phyloP scores from a whole-genome alignment of 2,888 invertebrate genomes.

The Oxyteleia sp. region DNA sequence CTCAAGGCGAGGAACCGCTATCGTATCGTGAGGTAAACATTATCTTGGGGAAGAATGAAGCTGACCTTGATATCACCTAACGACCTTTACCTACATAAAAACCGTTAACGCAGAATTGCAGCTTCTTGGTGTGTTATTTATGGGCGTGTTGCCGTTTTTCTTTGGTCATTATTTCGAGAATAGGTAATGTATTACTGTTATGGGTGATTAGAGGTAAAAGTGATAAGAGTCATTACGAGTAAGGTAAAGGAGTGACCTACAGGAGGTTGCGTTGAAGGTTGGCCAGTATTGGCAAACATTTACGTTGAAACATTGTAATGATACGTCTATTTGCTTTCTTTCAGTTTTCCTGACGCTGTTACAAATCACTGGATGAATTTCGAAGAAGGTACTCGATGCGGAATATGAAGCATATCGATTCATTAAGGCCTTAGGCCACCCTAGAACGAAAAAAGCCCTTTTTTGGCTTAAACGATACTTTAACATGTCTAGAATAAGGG shows the following conservation, averaged over 20 bases:
- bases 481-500: too few relatives aligned
- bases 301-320: too few relatives aligned
- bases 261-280: neutral
- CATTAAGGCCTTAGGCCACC: too few relatives aligned
- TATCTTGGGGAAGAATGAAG: slow-evolving; percentile 26
- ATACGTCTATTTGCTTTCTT: too few relatives aligned
- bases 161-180: slow-evolving; percentile 35
- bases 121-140: slow-evolving; percentile 41
- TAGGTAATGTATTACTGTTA: slow-evolving; percentile 40
- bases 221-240: slow-evolving; percentile 22
- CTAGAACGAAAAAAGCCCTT: too few relatives aligned
- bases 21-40: slow-evolving; percentile 27
- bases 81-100: slow-evolving; percentile 51
- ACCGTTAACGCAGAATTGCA: slow-evolving; percentile 61
- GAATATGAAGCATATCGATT: too few relatives aligned
- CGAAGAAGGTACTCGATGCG: too few relatives aligned
- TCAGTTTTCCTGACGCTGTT: too few relatives aligned
- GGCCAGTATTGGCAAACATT: too few relatives aligned
- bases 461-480: too few relatives aligned
- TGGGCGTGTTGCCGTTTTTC: slow-evolving; percentile 25
- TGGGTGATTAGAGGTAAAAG: slow-evolving; percentile 36
- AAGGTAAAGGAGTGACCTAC: slow-evolving; percentile 32
- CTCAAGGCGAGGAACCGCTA: slow-evolving; percentile 43
- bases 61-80: slow-evolving; percentile 54
- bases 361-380: too few relatives aligned